Conservation (phyloP, 2,113 vertebrate genomes). For the Agelaius tricolor region DNA sequence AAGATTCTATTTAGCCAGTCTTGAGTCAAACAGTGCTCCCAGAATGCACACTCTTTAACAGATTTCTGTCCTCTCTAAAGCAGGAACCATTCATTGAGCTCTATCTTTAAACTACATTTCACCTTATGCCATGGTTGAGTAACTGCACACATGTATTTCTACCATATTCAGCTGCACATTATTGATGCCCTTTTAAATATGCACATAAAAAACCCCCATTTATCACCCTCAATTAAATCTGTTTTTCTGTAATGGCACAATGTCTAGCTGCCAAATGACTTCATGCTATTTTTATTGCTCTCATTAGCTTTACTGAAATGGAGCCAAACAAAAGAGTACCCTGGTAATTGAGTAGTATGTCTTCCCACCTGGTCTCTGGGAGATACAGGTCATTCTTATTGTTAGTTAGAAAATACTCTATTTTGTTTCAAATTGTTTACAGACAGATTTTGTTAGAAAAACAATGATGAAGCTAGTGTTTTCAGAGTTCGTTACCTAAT, state of each 20-base stretch:
- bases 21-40: not conserved
- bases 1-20: not conserved
- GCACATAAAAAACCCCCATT: not conserved
- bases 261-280: not conserved
- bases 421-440: not conserved
- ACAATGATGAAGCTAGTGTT: not conserved
- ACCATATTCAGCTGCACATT: not conserved
- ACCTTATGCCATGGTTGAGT: not conserved
- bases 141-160: not conserved
- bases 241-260: not conserved
- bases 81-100: not conserved
- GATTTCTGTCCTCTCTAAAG: not conserved
- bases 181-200: not conserved
- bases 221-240: not conserved
- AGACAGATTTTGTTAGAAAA: not conserved
- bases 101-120: not conserved
- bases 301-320: not conserved
- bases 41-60: not conserved
- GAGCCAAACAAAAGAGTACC: not conserved
- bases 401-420: not conserved
- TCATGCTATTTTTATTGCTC: constrained; percentile 14
- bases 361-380: not conserved
- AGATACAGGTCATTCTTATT: not conserved
- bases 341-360: not conserved
- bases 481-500: not conserved